Conservation (phyloP, 2,113 vertebrate species). For the Rhinopomastus cyanomelas region DNA sequence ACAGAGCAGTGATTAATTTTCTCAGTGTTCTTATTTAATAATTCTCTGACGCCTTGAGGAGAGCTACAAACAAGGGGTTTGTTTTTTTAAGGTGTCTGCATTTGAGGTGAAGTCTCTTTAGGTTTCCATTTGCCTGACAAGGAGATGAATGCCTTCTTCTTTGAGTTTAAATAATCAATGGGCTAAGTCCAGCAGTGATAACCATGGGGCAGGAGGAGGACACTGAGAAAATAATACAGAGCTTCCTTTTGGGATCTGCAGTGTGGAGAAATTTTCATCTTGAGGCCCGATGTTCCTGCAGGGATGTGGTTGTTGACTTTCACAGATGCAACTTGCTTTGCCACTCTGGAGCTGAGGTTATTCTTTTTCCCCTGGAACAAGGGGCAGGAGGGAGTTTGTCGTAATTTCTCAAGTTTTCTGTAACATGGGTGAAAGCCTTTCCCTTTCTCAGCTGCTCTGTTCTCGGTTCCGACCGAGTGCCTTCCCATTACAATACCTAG, state of each 20-base stretch:
- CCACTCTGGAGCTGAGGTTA: not conserved
- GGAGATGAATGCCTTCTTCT: not conserved
- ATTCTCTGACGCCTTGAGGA: not conserved
- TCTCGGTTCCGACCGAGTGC: not conserved
- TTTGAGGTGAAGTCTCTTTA: not conserved
- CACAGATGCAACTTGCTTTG: not conserved
- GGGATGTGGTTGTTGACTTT: not conserved
- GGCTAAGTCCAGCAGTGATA: not conserved
- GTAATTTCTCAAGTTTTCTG: not conserved
- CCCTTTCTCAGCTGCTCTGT: not conserved
- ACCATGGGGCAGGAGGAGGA: not conserved
- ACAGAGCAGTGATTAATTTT: slow-evolving; percentile 1
- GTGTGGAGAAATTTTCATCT: not conserved
- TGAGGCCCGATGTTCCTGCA: not conserved
- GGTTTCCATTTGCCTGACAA: not conserved
- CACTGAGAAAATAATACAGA: not conserved
- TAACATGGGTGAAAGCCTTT: not conserved
- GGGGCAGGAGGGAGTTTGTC: not conserved
- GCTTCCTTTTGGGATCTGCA: not conserved
- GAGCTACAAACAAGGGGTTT: not conserved
- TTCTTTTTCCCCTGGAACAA: not conserved
- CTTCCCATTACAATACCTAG: not conserved
- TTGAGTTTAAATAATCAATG: not conserved
- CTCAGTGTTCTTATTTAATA: not conserved
- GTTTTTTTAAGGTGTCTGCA: slow-evolving; percentile 27